A percentile compares a stretch with the other conserved stretches of the same genome.
Evolutionary conservation across 1,140 invertebrate genomes (phyloP).

Genomic region (Drosophila oshimai): DNA sequence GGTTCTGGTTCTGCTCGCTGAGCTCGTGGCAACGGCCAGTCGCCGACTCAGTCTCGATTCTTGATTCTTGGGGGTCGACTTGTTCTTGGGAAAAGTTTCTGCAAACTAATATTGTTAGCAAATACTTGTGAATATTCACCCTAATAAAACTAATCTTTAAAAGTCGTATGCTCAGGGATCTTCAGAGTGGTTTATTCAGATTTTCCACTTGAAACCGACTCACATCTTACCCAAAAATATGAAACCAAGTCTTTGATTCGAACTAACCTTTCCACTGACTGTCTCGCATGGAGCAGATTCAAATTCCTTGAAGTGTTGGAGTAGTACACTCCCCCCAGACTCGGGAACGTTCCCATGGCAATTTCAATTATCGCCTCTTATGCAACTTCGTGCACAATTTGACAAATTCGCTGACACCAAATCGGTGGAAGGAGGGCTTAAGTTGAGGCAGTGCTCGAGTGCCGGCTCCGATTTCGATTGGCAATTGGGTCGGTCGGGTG

Average conservation of each 20-base stretch:
- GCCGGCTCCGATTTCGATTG: constrained; percentile 23
- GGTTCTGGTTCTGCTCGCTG: constrained; percentile 10
- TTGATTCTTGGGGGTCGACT: not conserved
- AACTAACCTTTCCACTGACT: no score
- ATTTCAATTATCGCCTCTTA: constrained; percentile 25
- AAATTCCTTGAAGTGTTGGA: no score
- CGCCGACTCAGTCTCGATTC: not conserved
- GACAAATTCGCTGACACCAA: constrained; percentile 35
- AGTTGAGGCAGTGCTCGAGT: not conserved
- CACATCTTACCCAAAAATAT: no score
- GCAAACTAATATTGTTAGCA: no score
- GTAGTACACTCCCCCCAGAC: not conserved
- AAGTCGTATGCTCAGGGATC: no score
- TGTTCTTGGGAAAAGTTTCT: not conserved
- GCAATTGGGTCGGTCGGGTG: not conserved
- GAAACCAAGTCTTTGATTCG: no score
- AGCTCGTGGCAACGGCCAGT: constrained; percentile 5
- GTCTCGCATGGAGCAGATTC: no score
- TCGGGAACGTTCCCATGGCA: not conserved
- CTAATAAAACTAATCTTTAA: no score
- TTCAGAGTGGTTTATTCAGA: no score
- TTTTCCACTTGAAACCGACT: no score
- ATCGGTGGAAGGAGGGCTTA: not conserved
- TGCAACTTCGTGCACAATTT: constrained; percentile 60
- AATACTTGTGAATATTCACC: no score